These are phyloP conservation scores for Psix sp. DNA, from an alignment of 1,140 invertebrate species.

Conservation along the genomic window DNA sequence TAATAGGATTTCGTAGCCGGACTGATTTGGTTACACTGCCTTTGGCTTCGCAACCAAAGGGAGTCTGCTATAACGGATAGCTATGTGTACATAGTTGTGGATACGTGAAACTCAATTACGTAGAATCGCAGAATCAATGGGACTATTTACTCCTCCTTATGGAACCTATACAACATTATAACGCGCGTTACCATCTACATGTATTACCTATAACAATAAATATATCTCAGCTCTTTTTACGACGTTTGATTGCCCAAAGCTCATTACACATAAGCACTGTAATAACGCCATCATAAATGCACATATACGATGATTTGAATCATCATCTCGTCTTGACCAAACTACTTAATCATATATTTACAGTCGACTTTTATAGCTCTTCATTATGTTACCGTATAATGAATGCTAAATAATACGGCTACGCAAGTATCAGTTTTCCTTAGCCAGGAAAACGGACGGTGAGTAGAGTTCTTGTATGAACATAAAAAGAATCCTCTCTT, in stretches of 20 bases:
- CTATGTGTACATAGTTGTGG: conserved; percentile 43
- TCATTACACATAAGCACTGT: conserved; percentile 47
- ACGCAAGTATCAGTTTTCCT: too few relatives aligned
- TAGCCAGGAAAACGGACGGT: too few relatives aligned
- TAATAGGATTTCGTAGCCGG: too few relatives aligned
- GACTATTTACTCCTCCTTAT: conserved; percentile 7
- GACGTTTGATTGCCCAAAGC: conserved; percentile 54
- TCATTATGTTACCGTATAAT: conserved; percentile 44
- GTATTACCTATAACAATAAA: conserved; percentile 66
- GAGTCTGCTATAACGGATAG: background rate
- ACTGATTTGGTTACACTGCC: conserved; percentile 17
- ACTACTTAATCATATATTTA: conserved; percentile 52
- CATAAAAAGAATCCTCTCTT: too few relatives aligned
- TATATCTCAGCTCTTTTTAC: conserved; percentile 68
- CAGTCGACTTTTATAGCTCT: conserved; percentile 36
- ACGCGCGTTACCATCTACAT: conserved; percentile 38
- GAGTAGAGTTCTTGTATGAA: too few relatives aligned
- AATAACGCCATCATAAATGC: conserved; percentile 69
- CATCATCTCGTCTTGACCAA: conserved; percentile 38
- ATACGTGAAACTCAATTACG: conserved; percentile 19
- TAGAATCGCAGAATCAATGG: conserved; percentile 14
- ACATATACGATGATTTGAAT: conserved; percentile 57
- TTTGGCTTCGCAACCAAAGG: conserved; percentile 24
- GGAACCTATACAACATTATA: conserved; percentile 53
- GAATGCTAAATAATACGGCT: conserved; percentile 47